Base-by-base conservation (phyloP, 2,888 invertebrate species). In the Melieria picta region DNA sequence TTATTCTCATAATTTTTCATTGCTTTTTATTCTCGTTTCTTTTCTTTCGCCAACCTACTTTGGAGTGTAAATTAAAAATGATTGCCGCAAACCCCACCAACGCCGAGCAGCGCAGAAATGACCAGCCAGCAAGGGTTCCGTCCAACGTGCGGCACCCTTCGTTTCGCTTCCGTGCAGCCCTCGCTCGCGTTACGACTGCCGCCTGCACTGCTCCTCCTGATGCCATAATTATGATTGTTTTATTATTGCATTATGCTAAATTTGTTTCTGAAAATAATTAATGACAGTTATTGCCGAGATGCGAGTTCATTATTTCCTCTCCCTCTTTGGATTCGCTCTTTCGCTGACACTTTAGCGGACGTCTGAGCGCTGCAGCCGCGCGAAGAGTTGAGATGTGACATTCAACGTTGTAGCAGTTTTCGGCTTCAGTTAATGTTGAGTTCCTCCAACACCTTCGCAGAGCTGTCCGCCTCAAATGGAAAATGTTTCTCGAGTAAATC, bases 11-110 rank as follows among this genome's bases (percentile, higher is more conserved):
- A 3, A 30, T 30, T 30, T 30, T 30, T 30, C 30, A 30, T 30
- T 30, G 55, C 55, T 13, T 10, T 55, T 6, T 10, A n/a, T 10
- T 6, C 16, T 11, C 42, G 42, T 58, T 55, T 55, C 7, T 1
- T 55, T 58, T 55, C 43, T 6, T 1, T 55, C 42, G 65, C 45
- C 10, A 50, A 55, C 65, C 13, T 65, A 13, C 50, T 50, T 50
- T 50, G 42, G 7, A 10, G 75, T 68, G 75, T 61, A 65, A 58
- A 64, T 69, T 69, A 30, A 63, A 57, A 63, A 56, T 69, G 48
- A 69, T 69, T 69, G 69, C 63, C 13, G 10, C 48, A 57, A 30
- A 48, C 30, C 63, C 50, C 30, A 30, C n/a, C 16, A 56, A 48
- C 6, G 62, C 10, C 10, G n/a, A 11, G 1, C 3, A 2, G 16